Base-by-base conservation (phyloP, 2,888 invertebrate species). In the Plutella xylostella region DNA sequence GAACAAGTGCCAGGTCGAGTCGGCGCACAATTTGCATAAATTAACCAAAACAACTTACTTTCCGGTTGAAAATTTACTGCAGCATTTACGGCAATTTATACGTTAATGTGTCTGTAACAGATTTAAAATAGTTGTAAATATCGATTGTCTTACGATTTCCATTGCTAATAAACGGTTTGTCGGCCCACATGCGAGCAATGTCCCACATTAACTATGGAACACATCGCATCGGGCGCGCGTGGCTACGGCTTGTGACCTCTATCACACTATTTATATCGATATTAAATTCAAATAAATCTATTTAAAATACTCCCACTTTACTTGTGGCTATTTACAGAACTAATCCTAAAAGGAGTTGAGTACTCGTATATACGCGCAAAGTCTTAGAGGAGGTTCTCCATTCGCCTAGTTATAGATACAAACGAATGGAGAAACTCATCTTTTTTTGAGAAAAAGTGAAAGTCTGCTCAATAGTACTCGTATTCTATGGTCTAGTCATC, bases 181-280 rank as follows among this genome's bases (percentile, higher is more conserved):
- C 60, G 55, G 53, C 60, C 70, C 68, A 68, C 70, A 63, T 66
- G 58, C 34, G n/a, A n/a, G n/a, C n/a, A n/a, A n/a, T n/a, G n/a
- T 19, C n/a, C n/a, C 6, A 18, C 28, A 15, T 21, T 15, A 41
- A 41, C n/a, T 25, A 5, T 22, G 33, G 14, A 35, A 20, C 21
- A 25, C 14, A 34, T 38, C 9, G 38, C 51, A 55, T 58, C 37
- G 52, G 52, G 60, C 65, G 47, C 65, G 60, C n/a, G n/a, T n/a
- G n/a, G n/a, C 60, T 60, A 56, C 62, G 71, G 62, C 63, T 57
- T 51, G 51, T 49, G 51, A 37, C 56, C 55, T n/a, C 56, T 56
- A 57, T 54, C 57, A 58, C 56, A 53, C 53, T 46, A 52, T 55
- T 52, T 51, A 53, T 53, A 57, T 51, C 54, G 49, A 51, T 55